These are phyloP conservation scores for Turritopsis dohrnii DNA, from an alignment of 30 jellyfish, hydroid and myxozoan species.

Conservation along the genomic window DNA sequence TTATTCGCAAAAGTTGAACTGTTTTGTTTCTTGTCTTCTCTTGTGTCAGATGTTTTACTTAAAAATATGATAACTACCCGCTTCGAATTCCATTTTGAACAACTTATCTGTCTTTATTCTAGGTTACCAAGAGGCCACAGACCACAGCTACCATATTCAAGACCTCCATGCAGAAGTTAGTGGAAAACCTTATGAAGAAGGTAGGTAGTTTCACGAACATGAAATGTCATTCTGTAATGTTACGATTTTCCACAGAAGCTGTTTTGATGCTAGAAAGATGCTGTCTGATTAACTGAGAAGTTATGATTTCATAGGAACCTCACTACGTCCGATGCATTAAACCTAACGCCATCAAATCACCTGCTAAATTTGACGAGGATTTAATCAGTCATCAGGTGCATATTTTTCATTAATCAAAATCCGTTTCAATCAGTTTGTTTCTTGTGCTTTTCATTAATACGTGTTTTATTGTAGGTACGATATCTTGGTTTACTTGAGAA, in stretches of 20 bases:
- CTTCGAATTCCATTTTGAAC: too few species aligned
- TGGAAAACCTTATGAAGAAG: constrained; percentile 64
- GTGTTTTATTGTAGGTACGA: constrained; percentile 46
- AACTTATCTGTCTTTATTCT: neutral
- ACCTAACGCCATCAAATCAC: constrained; percentile 72
- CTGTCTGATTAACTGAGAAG: neutral
- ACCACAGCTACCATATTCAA: constrained; percentile 90
- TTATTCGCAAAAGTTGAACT: too few species aligned
- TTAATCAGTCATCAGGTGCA: constrained; percentile 70
- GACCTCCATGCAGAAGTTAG: constrained; percentile 80
- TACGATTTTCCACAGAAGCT: neutral
- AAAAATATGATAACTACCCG: too few species aligned
- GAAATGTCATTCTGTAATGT: neutral
- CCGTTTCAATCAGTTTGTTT: neutral
- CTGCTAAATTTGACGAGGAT: constrained; percentile 63
- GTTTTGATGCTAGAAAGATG: neutral
- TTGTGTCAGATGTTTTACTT: too few species aligned
- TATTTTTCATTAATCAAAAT: neutral
- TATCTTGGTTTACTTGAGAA: constrained; percentile 87
- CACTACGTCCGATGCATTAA: constrained; percentile 90
- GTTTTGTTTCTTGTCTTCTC: too few species aligned
- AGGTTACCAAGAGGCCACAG: constrained; percentile 90
- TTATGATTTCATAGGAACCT: constrained; percentile 54
- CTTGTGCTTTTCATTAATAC: neutral
- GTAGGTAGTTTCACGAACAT: constrained; percentile 18